Evolutionary conservation across 2,113 vertebrate genomes (phyloP).

Genomic region (Pseudorasbora parva): DNA sequence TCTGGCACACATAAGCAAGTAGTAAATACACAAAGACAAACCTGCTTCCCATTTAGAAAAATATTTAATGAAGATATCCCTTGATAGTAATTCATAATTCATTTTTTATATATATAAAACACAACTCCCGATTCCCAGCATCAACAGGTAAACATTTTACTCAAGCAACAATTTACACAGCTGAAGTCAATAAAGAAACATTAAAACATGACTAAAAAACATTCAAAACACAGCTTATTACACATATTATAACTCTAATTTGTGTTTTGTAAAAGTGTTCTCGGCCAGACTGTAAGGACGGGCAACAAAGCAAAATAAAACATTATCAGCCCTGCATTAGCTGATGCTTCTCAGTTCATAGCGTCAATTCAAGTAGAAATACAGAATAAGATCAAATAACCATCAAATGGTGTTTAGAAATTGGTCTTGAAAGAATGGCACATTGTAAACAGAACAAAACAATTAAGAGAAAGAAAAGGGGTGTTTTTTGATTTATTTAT

Average conservation of each 20-base stretch:
- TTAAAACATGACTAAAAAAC: background rate
- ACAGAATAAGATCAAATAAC: background rate
- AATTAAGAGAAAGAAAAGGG: background rate
- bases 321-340: background rate
- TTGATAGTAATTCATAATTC: background rate
- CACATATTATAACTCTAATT: background rate
- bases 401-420: background rate
- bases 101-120: background rate
- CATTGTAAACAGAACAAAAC: background rate
- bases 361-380: background rate
- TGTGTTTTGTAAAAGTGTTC: background rate
- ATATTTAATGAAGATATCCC: conserved; percentile 25
- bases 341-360: background rate
- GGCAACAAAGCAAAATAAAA: background rate
- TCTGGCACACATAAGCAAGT: background rate
- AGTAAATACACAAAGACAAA: background rate
- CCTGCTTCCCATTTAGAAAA: background rate
- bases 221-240: background rate
- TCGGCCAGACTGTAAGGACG: background rate
- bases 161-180: conserved; percentile 11
- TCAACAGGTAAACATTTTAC: conserved; percentile 11
- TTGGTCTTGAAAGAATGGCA: background rate
- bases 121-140: conserved; percentile 7
- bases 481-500: background rate
- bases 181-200: background rate